Base-by-base conservation (phyloP, 2,888 invertebrate genomes). In the Meganola albula region DNA sequence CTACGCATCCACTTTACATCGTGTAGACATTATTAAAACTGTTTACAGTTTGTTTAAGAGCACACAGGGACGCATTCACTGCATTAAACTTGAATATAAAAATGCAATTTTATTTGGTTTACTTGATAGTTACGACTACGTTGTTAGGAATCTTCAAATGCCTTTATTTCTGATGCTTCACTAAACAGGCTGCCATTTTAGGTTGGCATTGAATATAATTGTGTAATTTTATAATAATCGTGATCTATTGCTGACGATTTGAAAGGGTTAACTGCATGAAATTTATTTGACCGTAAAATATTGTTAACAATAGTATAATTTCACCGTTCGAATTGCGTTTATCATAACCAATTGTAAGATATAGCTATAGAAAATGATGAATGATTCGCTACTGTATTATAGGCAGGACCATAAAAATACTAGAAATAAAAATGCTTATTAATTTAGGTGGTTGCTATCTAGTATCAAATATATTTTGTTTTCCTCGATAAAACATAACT, bases 211-310 rank as follows among this genome's bases (percentile, higher is more conserved):
- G 56, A 52, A 49, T 43, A 43, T 55, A 42, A 54, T 48, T 53
- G 44, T 39, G 40, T 44, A 48, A 52, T 52, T 46, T 14, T 27
- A 42, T 50, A 45, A 40, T 52, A 45, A 40, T 52, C 49, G 44
- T 54, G 48, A 50, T 50, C 43, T 25, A 44, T 46, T 44, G 42
- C 34, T 34, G 34, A 39, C 43, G 32, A 53, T 56, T 53, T 26
- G 51, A 54, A 56, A 56, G 54, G 53, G 54, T 53, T 53, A 40
- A 27, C 31, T 43, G 55, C 53, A 55, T 53, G 42, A 53, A 55
- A 53, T 53, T 40, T 41, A 46, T 36, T 53, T 56, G 54, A 53
- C 57, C 57, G 46, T 53, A 48, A 53, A 56, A 44, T 37, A 50
- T 53, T 42, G 44, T 44, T 42, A 37, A 56, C 44, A 53, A 56